phyloP scores from a whole-genome alignment of 2,797 vertebrate genomes.

The Neosilurus hyrtlii region DNA sequence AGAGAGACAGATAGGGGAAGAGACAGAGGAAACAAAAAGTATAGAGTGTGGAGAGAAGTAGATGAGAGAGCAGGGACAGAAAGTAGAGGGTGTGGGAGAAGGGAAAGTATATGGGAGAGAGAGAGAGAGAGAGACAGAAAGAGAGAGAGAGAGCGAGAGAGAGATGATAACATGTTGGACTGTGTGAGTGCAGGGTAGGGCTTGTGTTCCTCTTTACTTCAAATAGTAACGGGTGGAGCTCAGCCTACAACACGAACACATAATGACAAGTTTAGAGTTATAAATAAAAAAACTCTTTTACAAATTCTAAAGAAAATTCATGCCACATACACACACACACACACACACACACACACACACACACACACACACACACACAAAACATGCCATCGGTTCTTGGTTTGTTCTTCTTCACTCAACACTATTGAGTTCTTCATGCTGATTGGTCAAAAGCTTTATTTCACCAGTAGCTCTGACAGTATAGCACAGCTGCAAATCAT shows the following conservation, averaged over 20 bases:
- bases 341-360: neutral
- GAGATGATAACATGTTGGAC: conserved; percentile 50
- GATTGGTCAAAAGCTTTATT: neutral
- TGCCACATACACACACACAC: conserved; percentile 11
- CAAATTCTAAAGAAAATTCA: conserved; percentile 42
- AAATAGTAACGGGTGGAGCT: conserved; percentile 56
- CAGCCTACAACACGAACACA: conserved; percentile 25
- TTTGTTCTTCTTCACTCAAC: neutral
- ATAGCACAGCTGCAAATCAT: too few relatives aligned
- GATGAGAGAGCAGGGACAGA: neutral
- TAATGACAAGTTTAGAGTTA: conserved; percentile 57
- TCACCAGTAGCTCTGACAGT: too few relatives aligned
- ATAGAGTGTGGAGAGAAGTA: too few relatives aligned
- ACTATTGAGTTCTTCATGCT: neutral
- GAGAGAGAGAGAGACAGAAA: neutral
- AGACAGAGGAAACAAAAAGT: too few relatives aligned
- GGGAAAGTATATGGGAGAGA: too few relatives aligned
- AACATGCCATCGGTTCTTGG: neutral
- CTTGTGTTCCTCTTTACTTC: conserved; percentile 38
- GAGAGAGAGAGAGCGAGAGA: neutral
- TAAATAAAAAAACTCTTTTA: conserved; percentile 48
- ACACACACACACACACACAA: neutral
- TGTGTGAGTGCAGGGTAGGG: conserved; percentile 41
- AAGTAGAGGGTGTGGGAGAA: too few relatives aligned
- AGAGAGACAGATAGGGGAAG: neutral